Conservation (phyloP, 1,140 invertebrate species). For the Spodoptera litura region DNA sequence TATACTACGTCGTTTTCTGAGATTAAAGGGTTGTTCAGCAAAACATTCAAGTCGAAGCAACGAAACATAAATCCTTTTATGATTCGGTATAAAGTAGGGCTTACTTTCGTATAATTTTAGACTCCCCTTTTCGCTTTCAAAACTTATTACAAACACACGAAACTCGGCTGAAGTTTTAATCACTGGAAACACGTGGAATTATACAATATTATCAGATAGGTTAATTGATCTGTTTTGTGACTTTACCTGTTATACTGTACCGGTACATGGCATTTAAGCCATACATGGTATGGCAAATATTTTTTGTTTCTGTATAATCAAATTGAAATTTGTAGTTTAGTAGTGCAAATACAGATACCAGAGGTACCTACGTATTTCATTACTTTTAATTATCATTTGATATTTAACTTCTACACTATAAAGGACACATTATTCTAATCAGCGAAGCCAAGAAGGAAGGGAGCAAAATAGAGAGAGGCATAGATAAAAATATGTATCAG, state of each 20-base stretch:
- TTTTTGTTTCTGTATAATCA: too few species aligned
- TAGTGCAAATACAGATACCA: too few species aligned
- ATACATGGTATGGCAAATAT: too few species aligned
- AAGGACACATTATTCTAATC: too few species aligned
- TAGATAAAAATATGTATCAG: too few species aligned
- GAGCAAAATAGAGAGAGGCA: too few species aligned
- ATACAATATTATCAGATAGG: not conserved
- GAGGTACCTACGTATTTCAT: too few species aligned
- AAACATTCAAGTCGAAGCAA: not conserved
- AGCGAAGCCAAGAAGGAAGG: too few species aligned
- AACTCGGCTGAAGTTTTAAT: slow-evolving; percentile 32
- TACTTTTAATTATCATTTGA: too few species aligned
- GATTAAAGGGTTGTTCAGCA: slow-evolving; percentile 7
- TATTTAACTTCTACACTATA: too few species aligned
- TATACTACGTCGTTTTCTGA: not conserved
- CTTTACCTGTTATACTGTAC: not conserved
- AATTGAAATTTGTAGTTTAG: too few species aligned
- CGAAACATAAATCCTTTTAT: slow-evolving; percentile 29
- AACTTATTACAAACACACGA: slow-evolving; percentile 34
- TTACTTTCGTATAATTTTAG: slow-evolving; percentile 26
- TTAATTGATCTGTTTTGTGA: not conserved
- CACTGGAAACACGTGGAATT: slow-evolving; percentile 14
- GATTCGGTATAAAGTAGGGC: slow-evolving; percentile 19
- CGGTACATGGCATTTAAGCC: too few species aligned
- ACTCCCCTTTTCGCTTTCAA: slow-evolving; percentile 1